Percentiles rank a stretch among this genome's conserved stretches.
Evolutionary conservation across 2,888 invertebrate genomes (phyloP).

Genomic region (Agriopis marginaria): DNA sequence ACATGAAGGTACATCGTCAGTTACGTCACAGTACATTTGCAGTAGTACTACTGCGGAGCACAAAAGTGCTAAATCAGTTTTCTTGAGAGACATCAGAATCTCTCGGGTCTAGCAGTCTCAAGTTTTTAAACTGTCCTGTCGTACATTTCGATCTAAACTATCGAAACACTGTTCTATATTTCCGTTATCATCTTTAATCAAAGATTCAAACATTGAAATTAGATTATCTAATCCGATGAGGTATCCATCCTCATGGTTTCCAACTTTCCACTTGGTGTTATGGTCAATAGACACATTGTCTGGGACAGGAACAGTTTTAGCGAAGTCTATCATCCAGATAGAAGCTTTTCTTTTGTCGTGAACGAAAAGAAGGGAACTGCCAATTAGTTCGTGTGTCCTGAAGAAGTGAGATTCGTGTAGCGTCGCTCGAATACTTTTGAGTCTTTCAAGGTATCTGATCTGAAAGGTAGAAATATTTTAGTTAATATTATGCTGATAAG

Average conservation of each 20-base stretch:
- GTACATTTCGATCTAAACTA: slow-evolving; percentile 72
- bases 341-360: slow-evolving; percentile 96
- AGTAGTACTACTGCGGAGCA: slow-evolving; percentile 53
- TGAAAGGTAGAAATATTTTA: slow-evolving; percentile 72
- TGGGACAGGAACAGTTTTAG: slow-evolving; percentile 95
- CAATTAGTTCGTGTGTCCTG: slow-evolving; percentile 96
- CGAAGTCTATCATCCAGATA: slow-evolving; percentile 99
- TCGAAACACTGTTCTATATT: slow-evolving; percentile 74
- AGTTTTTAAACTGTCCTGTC: slow-evolving; percentile 77
- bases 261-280: slow-evolving; percentile 95
- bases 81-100: slow-evolving; percentile 49
- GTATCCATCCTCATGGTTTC: slow-evolving; percentile 98
- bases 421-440: slow-evolving; percentile 93
- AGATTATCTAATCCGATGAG: slow-evolving; percentile 96
- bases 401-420: slow-evolving; percentile 96
- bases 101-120: slow-evolving; percentile 61
- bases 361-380: slow-evolving; percentile 97
- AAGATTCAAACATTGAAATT: slow-evolving; percentile 92
- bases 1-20: slow-evolving; percentile 59
- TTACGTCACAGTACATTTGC: slow-evolving; percentile 40
- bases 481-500: slow-evolving; percentile 20
- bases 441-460: slow-evolving; percentile 93
- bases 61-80: slow-evolving; percentile 59
- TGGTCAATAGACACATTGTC: slow-evolving; percentile 91
- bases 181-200: slow-evolving; percentile 81